Base-by-base conservation (phyloP, 1,140 invertebrate genomes). In the Apocrypta bakeri region DNA sequence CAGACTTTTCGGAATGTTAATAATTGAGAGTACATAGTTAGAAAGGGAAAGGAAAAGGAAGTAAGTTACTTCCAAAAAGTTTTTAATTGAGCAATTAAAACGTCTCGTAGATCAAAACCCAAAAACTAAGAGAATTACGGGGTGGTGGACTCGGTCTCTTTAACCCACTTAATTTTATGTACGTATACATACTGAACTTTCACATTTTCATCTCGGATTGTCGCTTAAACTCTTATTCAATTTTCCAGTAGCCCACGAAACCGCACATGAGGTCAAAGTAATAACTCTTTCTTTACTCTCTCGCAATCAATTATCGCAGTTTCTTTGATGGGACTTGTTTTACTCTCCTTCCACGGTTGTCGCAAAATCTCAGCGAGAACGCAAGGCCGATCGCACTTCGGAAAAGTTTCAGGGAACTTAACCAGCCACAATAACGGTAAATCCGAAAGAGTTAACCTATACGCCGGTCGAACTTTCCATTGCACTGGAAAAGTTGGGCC, bases 1-100 rank as follows among this genome's bases (percentile, higher is more conserved):
- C n/a, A n/a, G n/a, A n/a, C n/a, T n/a, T n/a, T n/a, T n/a, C n/a
- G n/a, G n/a, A n/a, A n/a, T n/a, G n/a, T n/a, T n/a, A n/a, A n/a
- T n/a, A n/a, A n/a, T n/a, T n/a, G n/a, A n/a, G n/a, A n/a, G n/a
- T n/a, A n/a, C 33, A 37, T 56, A 56, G 17, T 17, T 6, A 21
- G n/a, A 56, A 56, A 21, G 48, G 21, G n/a, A 56, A 56, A 21
- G 63, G 25, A 66, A 25, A 14, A 25, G 7, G 48, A 17, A 64
- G 25, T 66, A 27, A 66, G 48, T 63, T 63, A 76, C 64, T 21
- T 64, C 21, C 33, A 24, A 33, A 76, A 76, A 64, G 25, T 76
- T 76, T 76, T 76, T 63, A 76, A 76, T 64, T 37, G 56, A 63
- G 56, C 74, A 76, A 76, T 76, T 76, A 42, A 66, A 66, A 63